Evolutionary conservation across 1,140 invertebrate genomes (phyloP), one percentile per base, ranked within the genome.

Genomic region (Procambarus clarkii): DNA sequence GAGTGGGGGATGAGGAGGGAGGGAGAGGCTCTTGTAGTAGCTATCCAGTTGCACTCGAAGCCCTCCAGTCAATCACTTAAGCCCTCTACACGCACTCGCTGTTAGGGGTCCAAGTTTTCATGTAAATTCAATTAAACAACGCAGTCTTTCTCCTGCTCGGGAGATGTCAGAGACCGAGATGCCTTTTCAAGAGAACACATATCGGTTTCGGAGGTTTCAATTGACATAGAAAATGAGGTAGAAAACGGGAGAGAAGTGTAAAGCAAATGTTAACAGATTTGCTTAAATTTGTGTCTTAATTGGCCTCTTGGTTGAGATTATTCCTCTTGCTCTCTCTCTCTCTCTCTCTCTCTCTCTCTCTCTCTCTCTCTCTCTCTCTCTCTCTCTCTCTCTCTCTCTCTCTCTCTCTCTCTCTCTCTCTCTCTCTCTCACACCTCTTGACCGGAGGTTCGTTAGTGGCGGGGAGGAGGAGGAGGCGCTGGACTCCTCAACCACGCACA

Each of bases 121-220:
- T 91, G 81, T 85, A 85, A 78, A 91, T 91, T 91, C 82, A 91
- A 91, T 91, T 91, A 91, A 84, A 84, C 88, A 90, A 58, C 71
- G 69, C 48, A 9, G 48, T 54, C 45, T 76, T 64, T 76, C 45
- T 34, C 69, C 21, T n/a, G 60, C 44, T n/a, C 45, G 45, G 21
- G 54, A 44, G 45, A 69, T 83, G 69, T 83, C 81, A 60, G 11
- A 34, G 2, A 0, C 0, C n/a, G n/a, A 74, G n/a, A 74, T 24
- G n/a, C 0, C 24, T 24, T 0, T 64, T 15, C 60, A 64, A 64
- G 60, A 3, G 50, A 54, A 54, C 50, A 9, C 50, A 5, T 54
- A 54, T 9, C 4, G 9, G 50, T 54, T 54, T 5, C 50, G 3
- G 50, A n/a, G n/a, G n/a, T n/a, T n/a, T n/a, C n/a, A n/a, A n/a